These are phyloP conservation scores for Xestia xanthographa DNA, from an alignment of 2,888 invertebrate species.

Conservation along the genomic window DNA sequence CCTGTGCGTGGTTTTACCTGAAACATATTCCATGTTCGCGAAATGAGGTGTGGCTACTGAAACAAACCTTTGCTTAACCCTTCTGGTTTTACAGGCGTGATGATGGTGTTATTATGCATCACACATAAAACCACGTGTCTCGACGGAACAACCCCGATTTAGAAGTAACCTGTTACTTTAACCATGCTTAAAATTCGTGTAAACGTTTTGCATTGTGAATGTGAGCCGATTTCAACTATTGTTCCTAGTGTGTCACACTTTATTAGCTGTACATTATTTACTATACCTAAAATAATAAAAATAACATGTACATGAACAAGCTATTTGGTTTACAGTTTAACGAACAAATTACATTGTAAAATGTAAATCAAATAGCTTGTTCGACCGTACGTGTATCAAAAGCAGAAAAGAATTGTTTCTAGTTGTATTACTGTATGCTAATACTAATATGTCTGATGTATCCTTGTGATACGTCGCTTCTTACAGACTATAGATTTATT, in stretches of 20 bases:
- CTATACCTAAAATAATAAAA: too few relatives aligned
- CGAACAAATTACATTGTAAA: too few relatives aligned
- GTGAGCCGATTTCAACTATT: not conserved
- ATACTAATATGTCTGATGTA: not conserved
- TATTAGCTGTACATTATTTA: too few relatives aligned
- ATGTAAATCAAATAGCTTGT: too few relatives aligned
- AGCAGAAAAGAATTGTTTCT: too few relatives aligned
- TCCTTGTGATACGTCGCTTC: slow-evolving; percentile 34
- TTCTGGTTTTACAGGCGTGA: not conserved
- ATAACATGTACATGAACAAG: too few relatives aligned
- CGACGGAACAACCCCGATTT: not conserved
- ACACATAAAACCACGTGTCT: not conserved
- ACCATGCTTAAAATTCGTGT: not conserved
- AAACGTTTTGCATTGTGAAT: not conserved
- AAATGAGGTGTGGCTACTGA: not conserved
- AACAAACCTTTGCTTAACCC: not conserved
- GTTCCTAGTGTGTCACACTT: not conserved
- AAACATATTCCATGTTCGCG: too few relatives aligned
- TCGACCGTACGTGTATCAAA: too few relatives aligned
- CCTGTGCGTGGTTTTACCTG: not conserved
- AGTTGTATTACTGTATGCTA: not conserved
- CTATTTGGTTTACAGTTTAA: too few relatives aligned
- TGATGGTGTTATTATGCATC: not conserved
- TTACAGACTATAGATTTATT: slow-evolving; percentile 53
- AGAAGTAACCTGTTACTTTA: not conserved